These are phyloP conservation scores for Rhinichthys osculus DNA, from an alignment of 2,797 vertebrate species.

Conservation along the genomic window DNA sequence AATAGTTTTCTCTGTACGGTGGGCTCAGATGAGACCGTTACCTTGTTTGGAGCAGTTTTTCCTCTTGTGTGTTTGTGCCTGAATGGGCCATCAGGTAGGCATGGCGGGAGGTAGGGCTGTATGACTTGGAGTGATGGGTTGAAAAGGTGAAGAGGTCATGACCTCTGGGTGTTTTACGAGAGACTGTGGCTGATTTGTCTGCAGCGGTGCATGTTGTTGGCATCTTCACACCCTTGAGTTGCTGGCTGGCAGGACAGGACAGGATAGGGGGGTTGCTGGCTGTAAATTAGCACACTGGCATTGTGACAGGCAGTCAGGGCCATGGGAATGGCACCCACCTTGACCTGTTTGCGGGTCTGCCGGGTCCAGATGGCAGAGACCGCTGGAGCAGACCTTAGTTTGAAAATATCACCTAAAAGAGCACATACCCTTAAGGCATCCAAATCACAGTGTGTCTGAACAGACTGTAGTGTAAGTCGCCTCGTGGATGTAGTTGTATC, in stretches of 20 bases:
- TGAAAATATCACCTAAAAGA: slow-evolving; percentile 49
- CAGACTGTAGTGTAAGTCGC: slow-evolving; percentile 3
- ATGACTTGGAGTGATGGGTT: slow-evolving; percentile 70
- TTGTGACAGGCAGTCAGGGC: slow-evolving; percentile 70
- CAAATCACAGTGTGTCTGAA: slow-evolving; percentile 38
- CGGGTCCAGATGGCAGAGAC: slow-evolving; percentile 64
- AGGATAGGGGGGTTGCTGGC: slow-evolving; percentile 57
- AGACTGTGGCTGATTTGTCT: slow-evolving; percentile 76
- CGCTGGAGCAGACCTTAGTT: slow-evolving; percentile 40
- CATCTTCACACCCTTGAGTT: slow-evolving; percentile 74
- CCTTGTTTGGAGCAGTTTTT: slow-evolving; percentile 43
- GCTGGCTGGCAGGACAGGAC: slow-evolving; percentile 59
- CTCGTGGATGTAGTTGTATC: neutral
- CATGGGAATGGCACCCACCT: slow-evolving; percentile 73
- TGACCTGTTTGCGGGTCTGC: slow-evolving; percentile 71
- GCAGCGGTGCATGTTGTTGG: slow-evolving; percentile 76
- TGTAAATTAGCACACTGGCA: slow-evolving; percentile 77
- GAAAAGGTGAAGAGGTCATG: slow-evolving; percentile 81
- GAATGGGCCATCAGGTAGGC: slow-evolving; percentile 57
- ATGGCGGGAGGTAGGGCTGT: slow-evolving; percentile 37
- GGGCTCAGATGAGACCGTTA: slow-evolving; percentile 69
- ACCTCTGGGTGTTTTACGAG: slow-evolving; percentile 80
- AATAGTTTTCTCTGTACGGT: slow-evolving; percentile 75
- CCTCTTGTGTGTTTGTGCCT: slow-evolving; percentile 53
- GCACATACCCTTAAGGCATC: slow-evolving; percentile 11